Conservation (phyloP, 2,888 invertebrate genomes). For the Nephrotoma flavescens region DNA sequence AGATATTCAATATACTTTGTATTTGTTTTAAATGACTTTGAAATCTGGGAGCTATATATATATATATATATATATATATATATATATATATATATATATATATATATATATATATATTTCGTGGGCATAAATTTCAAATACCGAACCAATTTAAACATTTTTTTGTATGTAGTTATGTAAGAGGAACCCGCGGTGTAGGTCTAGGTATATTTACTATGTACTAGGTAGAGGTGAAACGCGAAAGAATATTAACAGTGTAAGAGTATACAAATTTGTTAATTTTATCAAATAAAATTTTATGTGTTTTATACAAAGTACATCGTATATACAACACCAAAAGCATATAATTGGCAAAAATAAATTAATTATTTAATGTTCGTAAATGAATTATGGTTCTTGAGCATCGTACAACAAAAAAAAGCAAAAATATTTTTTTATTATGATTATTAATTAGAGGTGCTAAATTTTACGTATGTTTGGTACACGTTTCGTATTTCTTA, state of each 20-base stretch:
- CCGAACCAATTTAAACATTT: not conserved
- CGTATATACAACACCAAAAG: not conserved
- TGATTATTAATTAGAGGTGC: not conserved
- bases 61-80: too few species aligned
- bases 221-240: not conserved
- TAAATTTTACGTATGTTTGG: not conserved
- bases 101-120: not conserved
- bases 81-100: not conserved
- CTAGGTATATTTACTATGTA: not conserved
- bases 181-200: not conserved
- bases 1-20: not conserved
- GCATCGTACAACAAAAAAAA: not conserved
- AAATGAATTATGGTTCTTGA: not conserved
- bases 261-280: not conserved
- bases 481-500: not conserved
- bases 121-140: not conserved
- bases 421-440: not conserved
- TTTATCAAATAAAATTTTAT: not conserved
- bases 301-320: not conserved
- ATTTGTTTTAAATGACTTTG: not conserved
- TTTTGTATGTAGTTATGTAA: not conserved
- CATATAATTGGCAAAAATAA: not conserved
- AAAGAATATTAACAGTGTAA: not conserved
- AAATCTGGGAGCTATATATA: not conserved
- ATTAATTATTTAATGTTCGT: not conserved